phyloP scores from a whole-genome alignment of 2,113 vertebrate genomes.

The Phrynosoma platyrhinos region DNA sequence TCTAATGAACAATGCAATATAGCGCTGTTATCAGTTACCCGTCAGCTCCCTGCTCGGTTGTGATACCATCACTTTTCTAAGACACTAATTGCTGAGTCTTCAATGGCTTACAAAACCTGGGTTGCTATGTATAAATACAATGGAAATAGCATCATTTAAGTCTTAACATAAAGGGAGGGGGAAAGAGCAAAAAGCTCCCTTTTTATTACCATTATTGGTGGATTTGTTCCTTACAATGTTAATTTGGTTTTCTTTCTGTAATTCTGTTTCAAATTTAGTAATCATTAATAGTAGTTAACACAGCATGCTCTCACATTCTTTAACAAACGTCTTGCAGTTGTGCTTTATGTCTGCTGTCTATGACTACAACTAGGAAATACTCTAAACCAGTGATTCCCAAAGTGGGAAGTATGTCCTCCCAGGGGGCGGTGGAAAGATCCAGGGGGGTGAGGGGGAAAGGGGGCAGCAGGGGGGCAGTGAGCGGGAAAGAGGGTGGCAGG shows the following conservation, averaged over 20 bases:
- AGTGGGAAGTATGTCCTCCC: too few relatives aligned
- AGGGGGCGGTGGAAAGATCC: too few relatives aligned
- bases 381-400: not conserved
- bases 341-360: fast-evolving
- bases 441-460: not conserved
- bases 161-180: not conserved
- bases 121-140: slow-evolving; percentile 58
- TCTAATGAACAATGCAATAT: not conserved
- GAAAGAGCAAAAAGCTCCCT: slow-evolving; percentile 12
- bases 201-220: slow-evolving; percentile 59
- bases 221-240: slow-evolving; percentile 44
- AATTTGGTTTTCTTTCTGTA: slow-evolving; percentile 49
- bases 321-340: not conserved
- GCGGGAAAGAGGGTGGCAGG: too few relatives aligned
- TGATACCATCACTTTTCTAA: slow-evolving; percentile 31
- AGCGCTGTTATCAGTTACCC: not conserved
- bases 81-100: slow-evolving; percentile 38
- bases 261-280: slow-evolving; percentile 26
- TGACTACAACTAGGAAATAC: not conserved
- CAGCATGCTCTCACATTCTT: slow-evolving; percentile 5
- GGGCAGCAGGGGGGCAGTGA: too few relatives aligned
- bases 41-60: slow-evolving; percentile 37
- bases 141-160: slow-evolving; percentile 16
- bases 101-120: slow-evolving; percentile 44
- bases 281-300: slow-evolving; percentile 22